A percentile compares a stretch with the other conserved stretches of the same genome.
These are phyloP conservation scores for Sepioteuthis lessoniana DNA, from an alignment of 2,888 invertebrate genomes.

Conservation along the genomic window DNA sequence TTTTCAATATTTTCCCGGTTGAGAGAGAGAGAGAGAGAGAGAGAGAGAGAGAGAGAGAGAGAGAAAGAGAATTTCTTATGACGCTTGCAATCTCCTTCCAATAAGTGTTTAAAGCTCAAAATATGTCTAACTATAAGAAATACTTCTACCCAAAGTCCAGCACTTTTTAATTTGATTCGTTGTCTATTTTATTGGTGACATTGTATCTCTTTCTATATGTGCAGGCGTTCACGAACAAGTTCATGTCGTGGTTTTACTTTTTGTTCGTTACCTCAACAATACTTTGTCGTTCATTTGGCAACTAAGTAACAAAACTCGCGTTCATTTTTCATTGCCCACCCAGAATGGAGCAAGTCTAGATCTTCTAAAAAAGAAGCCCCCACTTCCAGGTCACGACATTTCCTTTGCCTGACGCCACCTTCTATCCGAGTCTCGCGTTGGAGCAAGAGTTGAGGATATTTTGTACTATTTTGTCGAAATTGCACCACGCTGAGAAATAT, in stretches of 20 bases:
- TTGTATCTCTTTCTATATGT: no score
- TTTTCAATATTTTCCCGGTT: no score
- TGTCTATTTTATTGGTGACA: not conserved
- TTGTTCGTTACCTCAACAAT: not conserved
- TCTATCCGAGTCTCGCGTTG: not conserved
- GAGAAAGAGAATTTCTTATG: no score
- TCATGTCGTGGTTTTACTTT: not conserved
- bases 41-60: no score
- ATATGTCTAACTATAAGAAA: no score
- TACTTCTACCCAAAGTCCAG: not conserved
- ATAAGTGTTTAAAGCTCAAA: no score
- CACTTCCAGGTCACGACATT: not conserved
- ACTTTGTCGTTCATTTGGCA: not conserved
- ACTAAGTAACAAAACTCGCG: not conserved
- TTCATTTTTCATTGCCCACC: not conserved
- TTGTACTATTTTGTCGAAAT: not conserved
- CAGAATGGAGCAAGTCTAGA: not conserved
- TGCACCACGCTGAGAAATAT: not conserved
- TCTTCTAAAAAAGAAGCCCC: not conserved
- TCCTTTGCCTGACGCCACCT: rapidly evolving
- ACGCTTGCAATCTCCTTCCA: no score
- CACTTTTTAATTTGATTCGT: not conserved
- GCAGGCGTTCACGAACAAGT: not conserved
- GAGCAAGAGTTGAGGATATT: not conserved
- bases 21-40: no score